Evolutionary conservation across 1,140 invertebrate species (phyloP).

Genomic region (Zophobas morio): DNA sequence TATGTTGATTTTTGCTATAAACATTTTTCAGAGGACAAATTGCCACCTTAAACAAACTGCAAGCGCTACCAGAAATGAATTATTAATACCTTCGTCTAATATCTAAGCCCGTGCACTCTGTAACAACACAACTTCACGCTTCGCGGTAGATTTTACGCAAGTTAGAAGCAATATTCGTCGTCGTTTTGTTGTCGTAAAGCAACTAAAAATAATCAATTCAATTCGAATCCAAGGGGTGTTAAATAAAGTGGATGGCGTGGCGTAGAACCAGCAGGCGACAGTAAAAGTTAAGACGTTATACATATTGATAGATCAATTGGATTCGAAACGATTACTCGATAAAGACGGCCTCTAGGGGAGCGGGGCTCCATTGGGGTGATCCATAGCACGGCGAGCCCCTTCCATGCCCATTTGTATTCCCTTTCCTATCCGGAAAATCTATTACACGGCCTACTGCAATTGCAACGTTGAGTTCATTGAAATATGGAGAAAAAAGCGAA

Average conservation of each 20-base stretch:
- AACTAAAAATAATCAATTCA: slow-evolving; percentile 44
- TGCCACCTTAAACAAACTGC: slow-evolving; percentile 31
- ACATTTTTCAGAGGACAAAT: slow-evolving; percentile 46
- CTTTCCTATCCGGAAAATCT: slow-evolving; percentile 56
- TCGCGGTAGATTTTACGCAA: not conserved
- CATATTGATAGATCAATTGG: slow-evolving; percentile 68
- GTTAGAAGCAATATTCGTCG: not conserved
- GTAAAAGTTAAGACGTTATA: slow-evolving; percentile 67
- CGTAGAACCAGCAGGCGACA: slow-evolving; percentile 46
- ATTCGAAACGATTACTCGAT: slow-evolving; percentile 67
- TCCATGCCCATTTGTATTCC: slow-evolving; percentile 55
- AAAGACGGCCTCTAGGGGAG: slow-evolving; percentile 61
- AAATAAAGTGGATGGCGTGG: slow-evolving; percentile 29
- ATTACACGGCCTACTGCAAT: slow-evolving; percentile 60
- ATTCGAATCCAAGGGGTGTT: slow-evolving; percentile 27
- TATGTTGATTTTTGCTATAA: slow-evolving; percentile 54
- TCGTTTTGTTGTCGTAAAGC: slow-evolving; percentile 16
- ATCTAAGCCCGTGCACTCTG: not conserved
- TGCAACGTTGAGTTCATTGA: slow-evolving; percentile 58
- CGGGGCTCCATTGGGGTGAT: slow-evolving; percentile 56
- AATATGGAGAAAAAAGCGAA: slow-evolving; percentile 53
- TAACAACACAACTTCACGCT: not conserved
- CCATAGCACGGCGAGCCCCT: slow-evolving; percentile 52
- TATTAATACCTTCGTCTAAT: slow-evolving; percentile 29
- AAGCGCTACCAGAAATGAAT: slow-evolving; percentile 10